phyloP scores from a whole-genome alignment of 1,140 invertebrate genomes.

The Adelges cooleyi region DNA sequence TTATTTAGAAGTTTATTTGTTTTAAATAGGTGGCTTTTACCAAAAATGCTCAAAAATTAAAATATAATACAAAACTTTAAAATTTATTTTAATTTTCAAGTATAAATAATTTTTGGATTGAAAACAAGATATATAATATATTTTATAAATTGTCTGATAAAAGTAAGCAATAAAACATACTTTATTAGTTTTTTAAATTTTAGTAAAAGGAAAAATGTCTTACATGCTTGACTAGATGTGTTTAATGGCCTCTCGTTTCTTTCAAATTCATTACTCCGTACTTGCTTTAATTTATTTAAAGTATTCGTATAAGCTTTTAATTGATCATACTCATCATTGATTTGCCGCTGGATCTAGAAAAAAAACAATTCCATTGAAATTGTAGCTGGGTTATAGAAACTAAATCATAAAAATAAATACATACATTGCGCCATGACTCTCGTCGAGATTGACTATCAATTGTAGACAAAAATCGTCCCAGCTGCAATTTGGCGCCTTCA shows the following conservation, averaged over 20 bases:
- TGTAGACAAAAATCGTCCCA: slow-evolving; percentile 67
- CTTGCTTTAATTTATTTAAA: slow-evolving; percentile 48
- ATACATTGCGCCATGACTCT: slow-evolving; percentile 79
- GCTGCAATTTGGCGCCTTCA: slow-evolving; percentile 82
- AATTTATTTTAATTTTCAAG: too few species aligned
- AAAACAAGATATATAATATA: too few species aligned
- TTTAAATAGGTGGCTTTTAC: too few species aligned
- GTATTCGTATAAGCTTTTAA: slow-evolving; percentile 69
- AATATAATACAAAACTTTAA: too few species aligned
- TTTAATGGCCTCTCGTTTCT: slow-evolving; percentile 14
- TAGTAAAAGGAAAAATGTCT: slow-evolving; percentile 1
- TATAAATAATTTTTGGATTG: too few species aligned
- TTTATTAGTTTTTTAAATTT: background rate
- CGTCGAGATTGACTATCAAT: slow-evolving; percentile 60
- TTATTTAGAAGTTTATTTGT: too few species aligned
- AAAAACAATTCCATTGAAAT: background rate
- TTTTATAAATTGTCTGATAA: background rate
- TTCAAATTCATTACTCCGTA: slow-evolving; percentile 3
- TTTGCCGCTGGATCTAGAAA: slow-evolving; percentile 71
- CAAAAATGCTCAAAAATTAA: too few species aligned
- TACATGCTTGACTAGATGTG: slow-evolving; percentile 24
- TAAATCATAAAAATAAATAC: slow-evolving; percentile 18
- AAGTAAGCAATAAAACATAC: background rate
- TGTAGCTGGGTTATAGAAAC: too few species aligned
- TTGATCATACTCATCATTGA: slow-evolving; percentile 79